Base-by-base conservation (phyloP, 1,140 invertebrate species). In the Eurosta solidaginis region DNA sequence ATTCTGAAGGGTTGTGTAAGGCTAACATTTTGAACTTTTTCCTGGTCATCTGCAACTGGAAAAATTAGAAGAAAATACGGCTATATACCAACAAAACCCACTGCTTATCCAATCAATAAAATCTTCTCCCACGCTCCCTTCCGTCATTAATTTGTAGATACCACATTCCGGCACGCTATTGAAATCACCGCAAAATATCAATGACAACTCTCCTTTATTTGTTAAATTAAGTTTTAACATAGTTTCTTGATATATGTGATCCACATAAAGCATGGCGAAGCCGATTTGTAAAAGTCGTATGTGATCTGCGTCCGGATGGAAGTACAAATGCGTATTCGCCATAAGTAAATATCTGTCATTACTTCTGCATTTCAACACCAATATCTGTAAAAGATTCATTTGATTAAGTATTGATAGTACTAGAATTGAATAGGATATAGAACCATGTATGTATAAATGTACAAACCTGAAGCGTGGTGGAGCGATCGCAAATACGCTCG, bases 321-420 rank as follows among this genome's bases (percentile, higher is more conserved):
- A 98, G 87, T 96, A 98, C 20, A 98, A 90, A 90, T 98, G 97
- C 0, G 96, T 97, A 84, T 97, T 97, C 27, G 92, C 95, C 74
- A 97, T 90, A 76, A 96, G 84, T 42, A 96, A 77, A 75, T 92
- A 88, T 82, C 93, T 89, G 76, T 89, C 88, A 7, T 89, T 89
- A 33, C 93, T 90, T 68, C 90, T 84, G 7, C 91, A 91, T 83
- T 92, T 89, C 68, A 96, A 88, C 42, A 92, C 83, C 33, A 90
- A 87, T 17, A 90, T 90, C 68, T 86, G 77, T 63, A 17, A 59
- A 40, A 33, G 12, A 36, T 36, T 52, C 4, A 29, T 74, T 75
- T 63, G 9, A 40, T 2, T 33, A 59, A 59, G 17, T 59, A 17
- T 59, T 5, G 4, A 17, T n/a, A n/a, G n/a, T n/a, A n/a, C n/a